Evolutionary conservation across 2,797 vertebrate species (phyloP).

Genomic region (Neosilurus mollespiculum): DNA sequence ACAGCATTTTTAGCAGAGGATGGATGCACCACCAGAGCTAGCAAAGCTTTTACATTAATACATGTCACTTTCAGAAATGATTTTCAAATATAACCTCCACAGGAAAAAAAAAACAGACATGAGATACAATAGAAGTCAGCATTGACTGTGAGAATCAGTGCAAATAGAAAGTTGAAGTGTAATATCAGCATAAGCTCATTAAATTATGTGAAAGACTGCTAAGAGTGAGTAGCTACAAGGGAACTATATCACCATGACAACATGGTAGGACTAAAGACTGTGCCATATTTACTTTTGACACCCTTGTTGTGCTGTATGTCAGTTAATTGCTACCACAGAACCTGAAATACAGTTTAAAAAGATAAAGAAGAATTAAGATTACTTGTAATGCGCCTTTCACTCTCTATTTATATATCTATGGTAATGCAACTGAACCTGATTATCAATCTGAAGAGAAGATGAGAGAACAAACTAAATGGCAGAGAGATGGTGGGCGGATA

Average conservation of each 20-base stretch:
- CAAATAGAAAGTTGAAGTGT: conserved; percentile 14
- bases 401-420: no score
- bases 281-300: conserved; percentile 17
- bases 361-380: not conserved
- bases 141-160: not conserved
- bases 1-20: conserved; percentile 28
- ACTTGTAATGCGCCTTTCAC: not conserved
- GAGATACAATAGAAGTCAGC: conserved; percentile 7
- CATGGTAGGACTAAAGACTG: not conserved
- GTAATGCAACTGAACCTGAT: not conserved
- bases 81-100: conserved; percentile 22
- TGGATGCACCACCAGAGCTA: conserved; percentile 21
- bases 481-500: not conserved
- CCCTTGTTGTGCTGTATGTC: not conserved
- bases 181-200: conserved; percentile 16
- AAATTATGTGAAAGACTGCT: conserved; percentile 13
- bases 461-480: not conserved
- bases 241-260: conserved; percentile 25
- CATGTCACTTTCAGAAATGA: conserved; percentile 30
- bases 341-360: not conserved
- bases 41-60: conserved; percentile 38
- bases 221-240: not conserved
- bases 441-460: not conserved
- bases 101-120: not conserved
- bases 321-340: not conserved